Conservation (phyloP, 2,113 vertebrate genomes). For the Corythaeola cristata region DNA sequence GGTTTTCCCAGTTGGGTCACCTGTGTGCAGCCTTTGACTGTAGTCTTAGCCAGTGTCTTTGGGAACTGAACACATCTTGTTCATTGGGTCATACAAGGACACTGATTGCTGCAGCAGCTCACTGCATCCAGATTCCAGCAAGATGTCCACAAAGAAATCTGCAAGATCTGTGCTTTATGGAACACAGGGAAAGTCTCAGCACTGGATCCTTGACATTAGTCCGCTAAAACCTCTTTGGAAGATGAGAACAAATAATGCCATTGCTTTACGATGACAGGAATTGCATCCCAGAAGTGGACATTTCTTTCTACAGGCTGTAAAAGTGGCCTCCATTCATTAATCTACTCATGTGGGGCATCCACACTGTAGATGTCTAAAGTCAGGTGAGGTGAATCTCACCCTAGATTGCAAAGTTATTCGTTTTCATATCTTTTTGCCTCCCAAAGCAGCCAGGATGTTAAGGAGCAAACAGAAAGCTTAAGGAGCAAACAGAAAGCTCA, state of each 20-base stretch:
- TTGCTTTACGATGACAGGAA: background rate
- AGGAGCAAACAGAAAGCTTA: background rate
- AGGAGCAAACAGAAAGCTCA: background rate
- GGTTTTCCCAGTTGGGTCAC: background rate
- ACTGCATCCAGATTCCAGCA: background rate
- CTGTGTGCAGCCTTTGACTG: background rate
- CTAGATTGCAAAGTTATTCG: background rate
- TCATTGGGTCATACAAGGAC: background rate
- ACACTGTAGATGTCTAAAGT: background rate
- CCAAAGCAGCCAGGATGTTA: background rate
- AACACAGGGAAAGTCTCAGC: background rate
- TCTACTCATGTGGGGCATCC: background rate
- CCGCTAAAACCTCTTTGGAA: background rate
- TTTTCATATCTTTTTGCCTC: background rate
- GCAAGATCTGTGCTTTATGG: background rate
- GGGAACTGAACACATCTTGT: background rate
- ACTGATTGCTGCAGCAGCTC: background rate
- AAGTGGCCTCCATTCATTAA: background rate
- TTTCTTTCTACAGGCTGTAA: background rate
- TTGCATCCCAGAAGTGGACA: background rate
- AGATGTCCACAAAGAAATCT: background rate
- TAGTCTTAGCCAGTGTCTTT: background rate
- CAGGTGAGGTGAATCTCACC: background rate
- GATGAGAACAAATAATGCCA: background rate
- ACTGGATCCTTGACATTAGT: background rate